Evolutionary conservation across 2,797 vertebrate genomes (phyloP), one percentile per base, ranked within the genome.

Genomic region (Pogoniulus pusillus): DNA sequence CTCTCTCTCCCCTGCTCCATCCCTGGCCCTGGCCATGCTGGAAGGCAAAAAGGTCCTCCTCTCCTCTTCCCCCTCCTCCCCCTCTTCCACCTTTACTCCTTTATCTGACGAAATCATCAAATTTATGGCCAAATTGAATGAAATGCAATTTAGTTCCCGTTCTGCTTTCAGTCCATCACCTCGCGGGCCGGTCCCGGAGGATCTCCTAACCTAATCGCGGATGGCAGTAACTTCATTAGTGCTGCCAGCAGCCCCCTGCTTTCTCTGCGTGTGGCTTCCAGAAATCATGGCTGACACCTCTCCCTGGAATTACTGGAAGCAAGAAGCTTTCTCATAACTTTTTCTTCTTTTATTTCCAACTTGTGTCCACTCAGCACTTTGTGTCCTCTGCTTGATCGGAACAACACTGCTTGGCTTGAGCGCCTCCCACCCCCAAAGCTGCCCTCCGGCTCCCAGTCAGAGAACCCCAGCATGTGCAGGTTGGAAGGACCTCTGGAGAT

Each of bases 201-300:
- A 96, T 87, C 91, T 29, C 68, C 93, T 97, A 97, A 97, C 96
- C 95, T 98, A 98, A 98, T 98, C 98, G 97, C 97, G 91, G 97
- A 97, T 98, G 98, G 98, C 98, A 96, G 96, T 98, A 98, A 98
- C 98, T 98, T 97, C 97, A 97, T 97, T 97, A 97, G 96, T 26
- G 64, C 78, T 96, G 95, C 96, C 95, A 94, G 87, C 87, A 82
- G 71, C 85, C 83, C 94, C 85, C 81, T 51, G 90, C 89, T 93
- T 96, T 94, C 89, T 95, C 96, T 93, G 95, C 12, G 29, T 60
- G 86, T 72, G 82, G 93, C 94, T 95, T 94, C 93, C 71, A 70
- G 95, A 95, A 93, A 96, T 94, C 87, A 59, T 30, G 86, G 94
- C 93, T 89, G 95, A 96, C 87, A 95, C 94, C 85, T 93, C 82